Evolutionary conservation across 2,888 invertebrate species (phyloP), one percentile per base, ranked within the genome.

Genomic region (Chymomyza amoena): DNA sequence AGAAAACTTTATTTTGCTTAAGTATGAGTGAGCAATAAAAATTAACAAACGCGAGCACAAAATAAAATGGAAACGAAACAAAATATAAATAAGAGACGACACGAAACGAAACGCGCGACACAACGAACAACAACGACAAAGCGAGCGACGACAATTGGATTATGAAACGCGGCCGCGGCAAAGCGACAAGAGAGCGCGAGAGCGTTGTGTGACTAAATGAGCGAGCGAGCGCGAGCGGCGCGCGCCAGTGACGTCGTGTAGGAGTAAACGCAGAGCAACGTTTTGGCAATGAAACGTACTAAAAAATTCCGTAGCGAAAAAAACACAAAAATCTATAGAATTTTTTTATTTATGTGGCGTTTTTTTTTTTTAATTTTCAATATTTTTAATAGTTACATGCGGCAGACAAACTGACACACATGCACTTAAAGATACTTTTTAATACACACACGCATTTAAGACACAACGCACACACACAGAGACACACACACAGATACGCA

Each of bases 51-150:
- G 72, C 67, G 70, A 62, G 66, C 68, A 65, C 68, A 81, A 72
- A 85, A 87, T 81, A 66, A 39, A 61, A 69, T 83, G 85, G 77
- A 76, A 81, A 62, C 75, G 84, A 70, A 87, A 85, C 86, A 88
- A 84, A 84, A 87, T 88, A 88, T 85, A 84, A 87, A 84, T 84
- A 84, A 84, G 80, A 25, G 3, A 25, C 25, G 79, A 82, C 82
- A 87, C 80, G 73, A 76, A 75, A 76, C 73, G 71, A 25, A 25
- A 25, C 25, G 25, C 25, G 25, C 32, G 32, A 32, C 32, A 64
- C 68, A 64, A 64, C 69, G 60, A 64, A 45, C 60, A 69, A 73
- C 76, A 68, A 73, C 73, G 69, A 74, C 77, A 74, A 77, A 79
- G 45, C 77, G 77, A 67, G 56, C 70, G 77, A 79, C 80, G 81